Conservation (phyloP, 2,888 invertebrate genomes). For the Bombylius major region DNA sequence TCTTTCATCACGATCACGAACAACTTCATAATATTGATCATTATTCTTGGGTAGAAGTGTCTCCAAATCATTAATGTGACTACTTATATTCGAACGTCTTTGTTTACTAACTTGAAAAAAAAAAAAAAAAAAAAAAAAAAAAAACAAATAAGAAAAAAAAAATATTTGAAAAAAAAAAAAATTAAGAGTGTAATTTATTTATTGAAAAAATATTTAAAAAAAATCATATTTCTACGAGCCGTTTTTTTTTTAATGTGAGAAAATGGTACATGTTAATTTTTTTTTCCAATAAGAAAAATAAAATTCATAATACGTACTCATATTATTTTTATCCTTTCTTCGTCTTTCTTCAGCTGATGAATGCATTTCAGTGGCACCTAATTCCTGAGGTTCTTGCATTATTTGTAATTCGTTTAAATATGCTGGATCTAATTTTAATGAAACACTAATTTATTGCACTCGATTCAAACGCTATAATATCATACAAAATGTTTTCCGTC, state of each 20-base stretch:
- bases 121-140: constrained; percentile 7
- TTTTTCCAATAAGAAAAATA: background rate
- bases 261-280: no score
- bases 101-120: constrained; percentile 72
- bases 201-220: no score
- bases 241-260: no score
- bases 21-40: constrained; percentile 83
- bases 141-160: no score
- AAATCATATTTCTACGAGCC: no score
- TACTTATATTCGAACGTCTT: constrained; percentile 94
- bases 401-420: constrained; percentile 46
- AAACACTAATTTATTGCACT: constrained; percentile 55
- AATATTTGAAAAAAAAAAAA: no score
- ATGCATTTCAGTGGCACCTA: constrained; percentile 67
- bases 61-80: constrained; percentile 92
- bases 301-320: constrained; percentile 56
- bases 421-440: constrained; percentile 43
- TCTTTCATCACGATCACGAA: constrained; percentile 73
- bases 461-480: constrained; percentile 62
- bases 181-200: no score
- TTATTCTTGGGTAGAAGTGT: constrained; percentile 84
- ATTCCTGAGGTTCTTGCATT: constrained; percentile 51
- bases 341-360: constrained; percentile 82
- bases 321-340: constrained; percentile 94
- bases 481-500: constrained; percentile 76